Conservation (phyloP, 2,797 vertebrate species). For the Cichlasoma orientale region DNA sequence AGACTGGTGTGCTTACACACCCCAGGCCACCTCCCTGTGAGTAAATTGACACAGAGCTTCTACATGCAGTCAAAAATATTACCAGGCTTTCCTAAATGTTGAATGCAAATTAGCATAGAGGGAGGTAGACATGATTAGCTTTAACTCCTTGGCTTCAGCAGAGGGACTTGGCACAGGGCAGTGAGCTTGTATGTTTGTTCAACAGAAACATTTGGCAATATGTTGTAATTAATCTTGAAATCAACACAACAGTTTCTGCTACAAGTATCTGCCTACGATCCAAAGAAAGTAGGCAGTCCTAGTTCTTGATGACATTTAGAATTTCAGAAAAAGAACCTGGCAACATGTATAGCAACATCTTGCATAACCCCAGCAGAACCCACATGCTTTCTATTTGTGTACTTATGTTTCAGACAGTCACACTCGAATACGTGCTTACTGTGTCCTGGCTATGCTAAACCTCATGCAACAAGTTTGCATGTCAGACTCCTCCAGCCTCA, state of each 20-base stretch:
- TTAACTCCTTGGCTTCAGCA: neutral
- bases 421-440: neutral
- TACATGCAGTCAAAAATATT: neutral
- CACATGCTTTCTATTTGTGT: neutral
- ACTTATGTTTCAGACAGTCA: neutral
- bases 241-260: rapidly evolving
- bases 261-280: rapidly evolving
- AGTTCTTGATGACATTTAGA: neutral
- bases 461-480: neutral
- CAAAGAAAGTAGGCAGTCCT: neutral
- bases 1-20: neutral
- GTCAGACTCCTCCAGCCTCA: neutral
- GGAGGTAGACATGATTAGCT: neutral
- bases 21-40: neutral
- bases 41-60: neutral
- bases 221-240: neutral
- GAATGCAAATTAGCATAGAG: neutral
- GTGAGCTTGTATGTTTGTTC: neutral
- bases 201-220: neutral
- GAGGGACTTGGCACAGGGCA: neutral
- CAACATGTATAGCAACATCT: neutral
- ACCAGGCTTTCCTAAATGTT: neutral
- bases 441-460: neutral
- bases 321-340: neutral
- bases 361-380: neutral